Conservation (phyloP, 2,888 invertebrate species). For the Tetheella fluctuosa region DNA sequence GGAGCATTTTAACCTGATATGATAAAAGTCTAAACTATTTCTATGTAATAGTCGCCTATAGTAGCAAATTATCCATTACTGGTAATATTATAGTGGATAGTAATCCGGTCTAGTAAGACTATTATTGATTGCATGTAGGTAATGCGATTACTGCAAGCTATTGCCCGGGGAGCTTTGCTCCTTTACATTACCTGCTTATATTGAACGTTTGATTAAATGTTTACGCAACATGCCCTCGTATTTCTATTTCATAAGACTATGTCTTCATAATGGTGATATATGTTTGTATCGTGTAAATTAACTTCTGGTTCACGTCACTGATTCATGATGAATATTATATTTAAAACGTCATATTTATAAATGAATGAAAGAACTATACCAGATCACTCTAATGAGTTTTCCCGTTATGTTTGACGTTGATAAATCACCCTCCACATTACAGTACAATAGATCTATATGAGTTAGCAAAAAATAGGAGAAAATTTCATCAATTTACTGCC, state of each 20-base stretch:
- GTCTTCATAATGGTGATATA: not conserved
- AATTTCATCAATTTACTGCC: not conserved
- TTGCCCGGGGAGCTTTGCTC: constrained; percentile 51
- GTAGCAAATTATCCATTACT: constrained; percentile 26
- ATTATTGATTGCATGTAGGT: constrained; percentile 65
- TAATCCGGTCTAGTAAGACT: constrained; percentile 55
- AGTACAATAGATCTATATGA: not conserved
- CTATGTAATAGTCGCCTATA: not conserved
- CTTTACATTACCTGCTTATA: constrained; percentile 35
- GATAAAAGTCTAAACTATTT: too few relatives aligned
- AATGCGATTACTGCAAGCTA: constrained; percentile 70
- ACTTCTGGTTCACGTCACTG: not conserved
- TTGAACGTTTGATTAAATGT: constrained; percentile 27
- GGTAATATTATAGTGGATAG: constrained; percentile 35
- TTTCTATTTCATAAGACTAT: too few relatives aligned
- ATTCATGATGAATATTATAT: not conserved
- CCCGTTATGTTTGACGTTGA: constrained; percentile 4
- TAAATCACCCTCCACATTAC: not conserved
- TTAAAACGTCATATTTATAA: not conserved
- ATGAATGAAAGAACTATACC: not conserved
- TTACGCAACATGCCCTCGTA: not conserved
- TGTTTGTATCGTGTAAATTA: not conserved
- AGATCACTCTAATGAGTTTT: not conserved
- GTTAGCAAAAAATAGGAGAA: not conserved
- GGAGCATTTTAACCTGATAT: not conserved